phyloP scores from a whole-genome alignment of 2,888 invertebrate species.

The Melanostoma scalare region DNA sequence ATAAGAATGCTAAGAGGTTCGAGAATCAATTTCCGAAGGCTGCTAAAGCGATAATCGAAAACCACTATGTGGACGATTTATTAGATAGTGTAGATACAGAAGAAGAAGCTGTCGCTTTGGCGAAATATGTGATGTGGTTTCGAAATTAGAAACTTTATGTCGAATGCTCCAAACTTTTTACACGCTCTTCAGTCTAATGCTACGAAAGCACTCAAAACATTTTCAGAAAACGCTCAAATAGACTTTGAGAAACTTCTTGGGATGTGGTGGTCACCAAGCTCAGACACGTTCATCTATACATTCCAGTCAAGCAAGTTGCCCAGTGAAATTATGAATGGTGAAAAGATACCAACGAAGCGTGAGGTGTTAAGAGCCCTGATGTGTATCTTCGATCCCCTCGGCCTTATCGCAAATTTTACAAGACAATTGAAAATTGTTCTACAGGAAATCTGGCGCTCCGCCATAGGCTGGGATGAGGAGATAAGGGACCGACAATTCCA shows the following conservation, averaged over 20 bases:
- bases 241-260: slow-evolving; percentile 55
- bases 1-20: slow-evolving; percentile 73
- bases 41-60: no score
- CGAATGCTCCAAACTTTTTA: slow-evolving; percentile 45
- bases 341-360: slow-evolving; percentile 8
- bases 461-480: not conserved
- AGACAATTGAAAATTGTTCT: slow-evolving; percentile 46
- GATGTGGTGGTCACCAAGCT: slow-evolving; percentile 59
- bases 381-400: slow-evolving; percentile 77
- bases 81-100: no score
- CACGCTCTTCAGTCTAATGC: no score
- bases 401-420: slow-evolving; percentile 73
- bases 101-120: no score
- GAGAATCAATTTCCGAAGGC: slow-evolving; percentile 45
- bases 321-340: not conserved
- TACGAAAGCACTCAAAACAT: not conserved
- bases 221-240: not conserved
- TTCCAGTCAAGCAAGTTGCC: slow-evolving; percentile 19
- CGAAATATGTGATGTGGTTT: not conserved
- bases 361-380: slow-evolving; percentile 72
- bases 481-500: not conserved
- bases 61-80: no score
- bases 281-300: slow-evolving; percentile 66
- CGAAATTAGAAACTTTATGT: slow-evolving; percentile 65
- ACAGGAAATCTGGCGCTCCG: not conserved